Base-by-base conservation (phyloP, 2,888 invertebrate species). In the Neoitamus cyanurus region DNA sequence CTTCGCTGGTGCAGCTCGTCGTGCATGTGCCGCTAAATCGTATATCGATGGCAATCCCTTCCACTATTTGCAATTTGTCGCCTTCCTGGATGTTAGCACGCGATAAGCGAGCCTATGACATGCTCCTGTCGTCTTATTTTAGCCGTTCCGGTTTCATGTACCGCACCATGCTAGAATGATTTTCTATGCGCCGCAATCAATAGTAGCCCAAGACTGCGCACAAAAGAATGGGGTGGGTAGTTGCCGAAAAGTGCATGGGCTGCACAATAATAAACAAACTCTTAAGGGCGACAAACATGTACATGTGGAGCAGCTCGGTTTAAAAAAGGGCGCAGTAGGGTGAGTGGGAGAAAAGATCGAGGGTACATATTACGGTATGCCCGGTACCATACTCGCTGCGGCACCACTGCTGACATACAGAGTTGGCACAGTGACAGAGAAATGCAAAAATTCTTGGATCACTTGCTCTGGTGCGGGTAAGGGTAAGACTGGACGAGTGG, bases 351-450 rank as follows among this genome's bases (percentile, higher is more conserved):
- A 58, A 2, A 58, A 9, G 2, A 25, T n/a, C 15, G 9, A 15
- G 9, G 20, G 58, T n/a, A n/a, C n/a, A 25, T 25, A 48, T 7
- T 34, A 5, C 34, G 30, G 30, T 42, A 75, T 37, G 42, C 75
- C 42, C 37, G 42, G 42, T 80, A 25, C 58, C 58, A 58, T 58
- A 28, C 30, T 58, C 20, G 13, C 31, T 34, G 58, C 31, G 20
- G 58, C 58, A 80, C 58, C 20, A 58, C 58, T 58, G 11, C 31
- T 31, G 34, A 25, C 58, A 58, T 48, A 13, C 58, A 58, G n/a
- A 46, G 58, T 80, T 80, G 78, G 78, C 78, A 80, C 30, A 80
- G 34, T 80, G 78, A 80, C 78, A 80, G 20, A 25, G 58, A 80
- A 58, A 80, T 80, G 78, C 48, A 80, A 80, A n/a, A 80, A 58